Conservation (phyloP, 2,113 vertebrate genomes). For the Gallinago jamesoni region DNA sequence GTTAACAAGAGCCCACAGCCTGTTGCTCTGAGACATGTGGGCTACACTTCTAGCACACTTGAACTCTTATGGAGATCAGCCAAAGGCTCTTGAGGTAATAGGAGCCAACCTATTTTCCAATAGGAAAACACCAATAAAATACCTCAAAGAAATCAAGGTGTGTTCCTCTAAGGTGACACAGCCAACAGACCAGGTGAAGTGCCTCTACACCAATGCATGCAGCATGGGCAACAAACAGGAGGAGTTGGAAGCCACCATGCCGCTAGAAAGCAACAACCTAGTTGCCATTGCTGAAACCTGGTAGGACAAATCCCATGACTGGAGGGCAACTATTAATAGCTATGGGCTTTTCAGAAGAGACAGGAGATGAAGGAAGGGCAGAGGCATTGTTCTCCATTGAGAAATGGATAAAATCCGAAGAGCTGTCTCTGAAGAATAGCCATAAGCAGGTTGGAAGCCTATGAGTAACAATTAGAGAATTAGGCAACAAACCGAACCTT, state of each 20-base stretch:
- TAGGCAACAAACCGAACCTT: not conserved
- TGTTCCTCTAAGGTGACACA: accelerated
- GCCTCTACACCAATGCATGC: not conserved
- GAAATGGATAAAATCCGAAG: not conserved
- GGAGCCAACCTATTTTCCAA: not conserved
- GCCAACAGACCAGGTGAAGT: not conserved
- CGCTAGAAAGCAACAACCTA: not conserved
- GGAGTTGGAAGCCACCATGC: not conserved
- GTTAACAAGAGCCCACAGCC: not conserved
- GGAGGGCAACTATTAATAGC: not conserved
- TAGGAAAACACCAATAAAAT: not conserved
- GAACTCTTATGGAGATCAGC: not conserved
- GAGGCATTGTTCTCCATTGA: not conserved
- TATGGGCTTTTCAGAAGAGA: not conserved
- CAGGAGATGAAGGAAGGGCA: not conserved
- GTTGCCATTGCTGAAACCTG: not conserved
- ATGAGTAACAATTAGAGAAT: not conserved
- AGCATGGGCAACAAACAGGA: not conserved
- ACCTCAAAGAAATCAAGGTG: not conserved
- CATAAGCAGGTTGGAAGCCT: not conserved
- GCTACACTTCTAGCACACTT: not conserved
- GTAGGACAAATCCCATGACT: accelerated
- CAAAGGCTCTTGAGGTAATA: not conserved
- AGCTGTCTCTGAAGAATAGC: not conserved
- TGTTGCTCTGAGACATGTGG: not conserved